Evolutionary conservation across 2,888 invertebrate genomes (phyloP).

Genomic region (Andrena haemorrhoa): DNA sequence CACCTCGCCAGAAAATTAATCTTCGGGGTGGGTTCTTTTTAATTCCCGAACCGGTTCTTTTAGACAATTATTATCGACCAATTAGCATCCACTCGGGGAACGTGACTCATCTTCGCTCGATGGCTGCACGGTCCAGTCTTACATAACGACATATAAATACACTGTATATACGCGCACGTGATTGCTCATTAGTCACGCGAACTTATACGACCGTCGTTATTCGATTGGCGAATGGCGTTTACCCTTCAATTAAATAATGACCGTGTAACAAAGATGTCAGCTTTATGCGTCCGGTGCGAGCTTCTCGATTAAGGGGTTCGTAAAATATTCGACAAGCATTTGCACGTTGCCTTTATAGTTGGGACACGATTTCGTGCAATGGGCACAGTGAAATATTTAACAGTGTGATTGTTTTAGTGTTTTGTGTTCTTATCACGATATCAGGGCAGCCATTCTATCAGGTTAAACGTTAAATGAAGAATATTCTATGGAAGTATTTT

Average conservation of each 20-base stretch:
- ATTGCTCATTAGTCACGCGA: conserved; percentile 46
- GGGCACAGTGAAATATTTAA: conserved; percentile 8
- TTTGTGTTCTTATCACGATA: too few species aligned
- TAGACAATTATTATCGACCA: conserved; percentile 52
- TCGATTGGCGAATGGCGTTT: conserved; percentile 23
- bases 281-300: conserved; percentile 16
- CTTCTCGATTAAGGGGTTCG: conserved; percentile 10
- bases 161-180: conserved; percentile 2
- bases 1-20: conserved; percentile 11
- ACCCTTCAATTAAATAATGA: conserved; percentile 38
- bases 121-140: conserved; percentile 7
- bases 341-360: background rate
- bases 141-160: conserved; percentile 43
- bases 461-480: too few species aligned
- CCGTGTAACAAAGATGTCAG: conserved; percentile 45
- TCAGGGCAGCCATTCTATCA: too few species aligned
- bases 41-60: conserved; percentile 56
- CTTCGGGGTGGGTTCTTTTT: background rate
- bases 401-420: conserved; percentile 4
- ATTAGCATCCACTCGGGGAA: conserved; percentile 44
- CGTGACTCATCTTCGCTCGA: conserved; percentile 33
- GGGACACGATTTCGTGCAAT: background rate
- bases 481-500: too few species aligned
- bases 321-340: conserved; percentile 30
- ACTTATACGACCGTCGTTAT: conserved; percentile 25